Evolutionary conservation across 2,888 invertebrate species (phyloP).

Genomic region (Acleris holmiana): DNA sequence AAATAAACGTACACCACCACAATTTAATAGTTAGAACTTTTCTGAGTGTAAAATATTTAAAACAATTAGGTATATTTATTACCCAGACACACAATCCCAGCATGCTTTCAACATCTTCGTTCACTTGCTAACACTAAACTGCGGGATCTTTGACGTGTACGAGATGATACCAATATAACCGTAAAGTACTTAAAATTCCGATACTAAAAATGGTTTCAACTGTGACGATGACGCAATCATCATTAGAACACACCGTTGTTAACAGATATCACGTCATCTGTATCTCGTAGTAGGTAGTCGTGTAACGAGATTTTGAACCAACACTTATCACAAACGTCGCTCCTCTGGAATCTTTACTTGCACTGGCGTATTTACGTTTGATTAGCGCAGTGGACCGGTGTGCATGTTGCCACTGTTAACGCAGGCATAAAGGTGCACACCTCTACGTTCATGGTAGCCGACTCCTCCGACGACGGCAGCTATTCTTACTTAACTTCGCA

Average conservation of each 20-base stretch:
- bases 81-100: constrained; percentile 75
- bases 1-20: not conserved
- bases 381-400: not conserved
- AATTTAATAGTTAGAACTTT: not conserved
- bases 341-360: constrained; percentile 9
- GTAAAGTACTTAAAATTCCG: constrained; percentile 32
- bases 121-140: constrained; percentile 48
- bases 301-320: constrained; percentile 50
- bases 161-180: constrained; percentile 16
- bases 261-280: constrained; percentile 52
- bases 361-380: constrained; percentile 1
- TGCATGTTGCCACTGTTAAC: not conserved
- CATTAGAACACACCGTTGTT: constrained; percentile 68
- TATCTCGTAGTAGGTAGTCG: constrained; percentile 47
- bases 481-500: constrained; percentile 16
- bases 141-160: constrained; percentile 17
- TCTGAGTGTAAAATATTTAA: not conserved
- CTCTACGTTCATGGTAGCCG: constrained; percentile 21
- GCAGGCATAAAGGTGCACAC: constrained; percentile 12
- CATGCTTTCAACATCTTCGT: constrained; percentile 74
- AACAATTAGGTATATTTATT: constrained; percentile 50
- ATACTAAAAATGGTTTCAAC: constrained; percentile 32
- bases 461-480: constrained; percentile 1
- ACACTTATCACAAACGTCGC: constrained; percentile 45
- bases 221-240: constrained; percentile 69